phyloP scores from a whole-genome alignment of 2,797 vertebrate species.

The Glyptemys insculpta region DNA sequence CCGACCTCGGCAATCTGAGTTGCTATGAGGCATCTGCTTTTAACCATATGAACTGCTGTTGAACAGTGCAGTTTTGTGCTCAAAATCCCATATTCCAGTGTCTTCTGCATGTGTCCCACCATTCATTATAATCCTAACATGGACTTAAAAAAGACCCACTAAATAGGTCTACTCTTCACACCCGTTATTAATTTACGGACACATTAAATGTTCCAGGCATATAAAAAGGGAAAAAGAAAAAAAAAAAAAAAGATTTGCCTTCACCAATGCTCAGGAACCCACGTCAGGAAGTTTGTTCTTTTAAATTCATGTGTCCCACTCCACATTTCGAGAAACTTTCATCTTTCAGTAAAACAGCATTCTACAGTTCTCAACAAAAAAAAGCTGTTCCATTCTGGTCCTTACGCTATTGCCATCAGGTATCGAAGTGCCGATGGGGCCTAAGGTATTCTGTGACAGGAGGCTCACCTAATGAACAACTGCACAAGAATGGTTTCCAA shows the following conservation, averaged over 20 bases:
- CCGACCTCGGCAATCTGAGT: not conserved
- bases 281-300: not conserved
- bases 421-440: not conserved
- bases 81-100: not conserved
- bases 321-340: not conserved
- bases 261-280: not conserved
- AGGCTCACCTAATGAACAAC: not conserved
- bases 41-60: not conserved
- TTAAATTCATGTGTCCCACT: not conserved
- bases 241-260: not conserved
- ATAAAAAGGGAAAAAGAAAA: accelerated
- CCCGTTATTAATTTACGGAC: not conserved
- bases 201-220: not conserved
- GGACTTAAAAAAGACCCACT: not conserved
- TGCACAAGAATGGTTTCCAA: accelerated
- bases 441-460: not conserved
- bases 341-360: not conserved
- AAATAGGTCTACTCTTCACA: not conserved
- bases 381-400: accelerated
- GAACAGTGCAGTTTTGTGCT: not conserved
- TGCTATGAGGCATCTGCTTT: not conserved
- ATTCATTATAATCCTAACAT: not conserved
- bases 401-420: accelerated
- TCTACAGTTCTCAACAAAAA: not conserved
- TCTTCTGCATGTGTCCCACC: not conserved